Evolutionary conservation across 2,888 invertebrate species (phyloP).

Genomic region (Leptogaster cylindrica): DNA sequence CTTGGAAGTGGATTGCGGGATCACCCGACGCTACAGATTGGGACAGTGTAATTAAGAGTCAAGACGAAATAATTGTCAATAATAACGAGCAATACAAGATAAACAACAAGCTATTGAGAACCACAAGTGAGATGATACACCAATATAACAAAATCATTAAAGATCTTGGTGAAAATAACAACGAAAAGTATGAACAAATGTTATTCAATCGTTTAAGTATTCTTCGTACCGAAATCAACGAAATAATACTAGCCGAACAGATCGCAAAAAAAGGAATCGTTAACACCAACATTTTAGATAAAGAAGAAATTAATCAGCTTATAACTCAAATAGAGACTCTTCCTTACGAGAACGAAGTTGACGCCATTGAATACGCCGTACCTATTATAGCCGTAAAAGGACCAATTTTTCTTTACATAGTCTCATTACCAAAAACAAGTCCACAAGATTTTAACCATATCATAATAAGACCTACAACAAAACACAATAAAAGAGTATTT

Average conservation of each 20-base stretch:
- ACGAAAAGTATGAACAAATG: neutral
- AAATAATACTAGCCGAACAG: neutral
- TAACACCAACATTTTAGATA: neutral
- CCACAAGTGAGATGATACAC: neutral
- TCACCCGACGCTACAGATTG: constrained; percentile 12
- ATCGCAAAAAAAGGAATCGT: neutral
- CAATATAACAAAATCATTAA: too few relatives aligned
- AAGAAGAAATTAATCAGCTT: neutral
- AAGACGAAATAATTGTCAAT: neutral
- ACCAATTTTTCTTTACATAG: neutral
- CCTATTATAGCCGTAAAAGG: neutral
- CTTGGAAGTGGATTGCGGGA: constrained; percentile 1
- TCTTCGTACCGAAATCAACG: neutral
- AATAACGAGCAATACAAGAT: too few relatives aligned
- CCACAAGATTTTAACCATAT: neutral
- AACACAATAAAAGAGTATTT: neutral
- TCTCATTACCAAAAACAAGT: neutral
- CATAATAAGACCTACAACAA: neutral
- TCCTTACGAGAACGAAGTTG: neutral
- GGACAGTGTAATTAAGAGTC: neutral
- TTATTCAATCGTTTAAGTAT: neutral
- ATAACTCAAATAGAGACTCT: neutral
- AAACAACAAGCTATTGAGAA: too few relatives aligned
- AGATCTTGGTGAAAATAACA: too few relatives aligned
- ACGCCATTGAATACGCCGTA: neutral